Evolutionary conservation across 2,888 invertebrate genomes (phyloP).

Genomic region (Tinea semifulvella): DNA sequence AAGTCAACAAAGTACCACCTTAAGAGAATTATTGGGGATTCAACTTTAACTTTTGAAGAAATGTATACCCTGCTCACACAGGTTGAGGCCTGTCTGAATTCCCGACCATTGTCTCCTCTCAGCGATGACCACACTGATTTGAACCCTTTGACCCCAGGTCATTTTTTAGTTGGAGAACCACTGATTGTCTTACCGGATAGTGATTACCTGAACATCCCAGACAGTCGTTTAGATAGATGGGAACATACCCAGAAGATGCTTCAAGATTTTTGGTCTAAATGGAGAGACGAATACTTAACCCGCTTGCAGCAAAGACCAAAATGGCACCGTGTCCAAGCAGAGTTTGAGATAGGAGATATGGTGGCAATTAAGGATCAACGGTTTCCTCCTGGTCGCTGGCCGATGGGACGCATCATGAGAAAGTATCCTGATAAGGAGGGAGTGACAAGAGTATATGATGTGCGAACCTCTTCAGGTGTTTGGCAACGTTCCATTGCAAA

Average conservation of each 20-base stretch:
- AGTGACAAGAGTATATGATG: no score
- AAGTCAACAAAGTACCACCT: conserved; percentile 22
- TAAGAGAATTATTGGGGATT: conserved; percentile 17
- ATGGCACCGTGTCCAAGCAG: conserved; percentile 11
- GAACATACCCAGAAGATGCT: conserved; percentile 21
- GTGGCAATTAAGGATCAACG: conserved; percentile 20
- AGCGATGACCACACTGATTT: conserved; percentile 20
- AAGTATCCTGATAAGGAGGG: no score
- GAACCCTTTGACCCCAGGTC: conserved; percentile 21
- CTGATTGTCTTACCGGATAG: conserved; percentile 19
- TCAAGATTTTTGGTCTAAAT: conserved; percentile 22
- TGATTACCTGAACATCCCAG: conserved; percentile 7
- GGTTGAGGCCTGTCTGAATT: conserved; percentile 22
- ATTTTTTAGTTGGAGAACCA: conserved; percentile 22
- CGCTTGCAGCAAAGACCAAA: conserved; percentile 18
- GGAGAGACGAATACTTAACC: conserved; percentile 22
- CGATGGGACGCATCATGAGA: conserved; percentile 16
- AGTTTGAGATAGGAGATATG: conserved; percentile 19
- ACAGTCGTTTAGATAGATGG: conserved; percentile 19
- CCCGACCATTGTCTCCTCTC: conserved; percentile 17
- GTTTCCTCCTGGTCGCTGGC: conserved; percentile 20
- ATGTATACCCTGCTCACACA: conserved; percentile 19
- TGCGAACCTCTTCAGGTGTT: no score
- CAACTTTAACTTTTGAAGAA: conserved; percentile 20
- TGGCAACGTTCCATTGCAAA: no score